Conservation (phyloP, 2,888 invertebrate genomes). For the Serrognathus titanus region DNA sequence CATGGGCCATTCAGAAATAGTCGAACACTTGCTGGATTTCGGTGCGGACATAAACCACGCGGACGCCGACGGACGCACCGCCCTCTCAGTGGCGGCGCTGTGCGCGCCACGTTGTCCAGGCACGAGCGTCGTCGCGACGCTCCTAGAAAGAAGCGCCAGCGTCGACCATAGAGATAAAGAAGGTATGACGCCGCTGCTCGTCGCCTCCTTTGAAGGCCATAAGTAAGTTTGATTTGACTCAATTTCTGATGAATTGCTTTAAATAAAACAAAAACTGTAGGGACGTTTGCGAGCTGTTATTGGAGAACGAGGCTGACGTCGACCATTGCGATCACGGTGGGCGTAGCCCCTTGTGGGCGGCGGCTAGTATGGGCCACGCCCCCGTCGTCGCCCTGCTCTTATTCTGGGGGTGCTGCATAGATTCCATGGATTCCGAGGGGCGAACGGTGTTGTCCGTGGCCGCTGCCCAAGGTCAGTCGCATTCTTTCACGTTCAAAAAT, state of each 20-base stretch:
- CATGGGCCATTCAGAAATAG: slow-evolving; percentile 93
- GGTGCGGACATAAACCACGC: slow-evolving; percentile 83
- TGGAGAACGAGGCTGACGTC: slow-evolving; percentile 90
- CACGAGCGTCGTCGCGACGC: slow-evolving; percentile 65
- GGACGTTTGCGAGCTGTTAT: slow-evolving; percentile 84
- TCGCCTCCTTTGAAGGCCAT: slow-evolving; percentile 90
- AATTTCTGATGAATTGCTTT: not conserved
- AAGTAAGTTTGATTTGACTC: slow-evolving; percentile 53
- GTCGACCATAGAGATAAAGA: slow-evolving; percentile 82
- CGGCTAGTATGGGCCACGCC: slow-evolving; percentile 89
- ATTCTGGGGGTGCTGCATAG: slow-evolving; percentile 95
- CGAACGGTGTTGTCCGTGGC: slow-evolving; percentile 84
- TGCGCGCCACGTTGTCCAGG: slow-evolving; percentile 78
- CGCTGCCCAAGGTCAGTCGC: slow-evolving; percentile 67
- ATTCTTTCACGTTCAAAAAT: not conserved
- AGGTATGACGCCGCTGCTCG: slow-evolving; percentile 81
- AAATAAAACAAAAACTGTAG: slow-evolving; percentile 43
- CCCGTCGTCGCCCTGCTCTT: slow-evolving; percentile 79
- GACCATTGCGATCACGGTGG: slow-evolving; percentile 81
- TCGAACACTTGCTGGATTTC: slow-evolving; percentile 74
- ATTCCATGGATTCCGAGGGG: slow-evolving; percentile 91
- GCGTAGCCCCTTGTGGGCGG: slow-evolving; percentile 86
- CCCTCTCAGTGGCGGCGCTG: slow-evolving; percentile 81
- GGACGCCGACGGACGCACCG: slow-evolving; percentile 84
- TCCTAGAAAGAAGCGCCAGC: slow-evolving; percentile 78